Percentiles rank a stretch among this genome's conserved stretches.
phyloP scores from a whole-genome alignment of 2,888 invertebrate genomes.

The Liopterus haemorrhoidalis region DNA sequence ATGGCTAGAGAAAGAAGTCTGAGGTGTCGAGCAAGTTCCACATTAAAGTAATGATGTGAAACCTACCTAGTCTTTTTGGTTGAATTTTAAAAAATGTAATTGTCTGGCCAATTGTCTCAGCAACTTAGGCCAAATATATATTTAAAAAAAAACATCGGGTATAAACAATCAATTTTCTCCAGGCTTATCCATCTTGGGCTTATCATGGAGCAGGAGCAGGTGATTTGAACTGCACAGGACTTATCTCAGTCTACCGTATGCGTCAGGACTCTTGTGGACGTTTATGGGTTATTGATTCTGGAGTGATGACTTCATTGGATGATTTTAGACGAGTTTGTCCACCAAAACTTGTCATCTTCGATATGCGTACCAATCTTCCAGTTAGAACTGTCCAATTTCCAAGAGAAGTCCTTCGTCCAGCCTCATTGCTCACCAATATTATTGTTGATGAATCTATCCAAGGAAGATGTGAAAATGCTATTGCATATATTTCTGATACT shows the following conservation, averaged over 20 bases:
- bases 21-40: no score
- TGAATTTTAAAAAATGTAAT: no score
- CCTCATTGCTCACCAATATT: constrained; percentile 71
- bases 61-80: no score
- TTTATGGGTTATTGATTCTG: constrained; percentile 75
- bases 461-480: constrained; percentile 67
- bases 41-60: no score
- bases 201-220: constrained; percentile 67
- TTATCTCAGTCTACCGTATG: constrained; percentile 73
- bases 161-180: constrained; percentile 28
- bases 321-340: constrained; percentile 64
- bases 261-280: constrained; percentile 75
- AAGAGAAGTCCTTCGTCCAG: constrained; percentile 64
- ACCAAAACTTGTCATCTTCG: constrained; percentile 75
- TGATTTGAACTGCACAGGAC: constrained; percentile 66
- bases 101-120: no score
- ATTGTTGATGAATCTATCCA: constrained; percentile 67
- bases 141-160: no score
- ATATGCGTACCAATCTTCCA: constrained; percentile 64
- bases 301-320: constrained; percentile 64
- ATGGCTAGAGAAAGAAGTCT: no score
- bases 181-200: constrained; percentile 48
- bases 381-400: constrained; percentile 70
- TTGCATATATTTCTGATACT: constrained; percentile 75
- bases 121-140: no score